Conservation (phyloP, 1,140 invertebrate genomes). For the Uloborus diversus region DNA sequence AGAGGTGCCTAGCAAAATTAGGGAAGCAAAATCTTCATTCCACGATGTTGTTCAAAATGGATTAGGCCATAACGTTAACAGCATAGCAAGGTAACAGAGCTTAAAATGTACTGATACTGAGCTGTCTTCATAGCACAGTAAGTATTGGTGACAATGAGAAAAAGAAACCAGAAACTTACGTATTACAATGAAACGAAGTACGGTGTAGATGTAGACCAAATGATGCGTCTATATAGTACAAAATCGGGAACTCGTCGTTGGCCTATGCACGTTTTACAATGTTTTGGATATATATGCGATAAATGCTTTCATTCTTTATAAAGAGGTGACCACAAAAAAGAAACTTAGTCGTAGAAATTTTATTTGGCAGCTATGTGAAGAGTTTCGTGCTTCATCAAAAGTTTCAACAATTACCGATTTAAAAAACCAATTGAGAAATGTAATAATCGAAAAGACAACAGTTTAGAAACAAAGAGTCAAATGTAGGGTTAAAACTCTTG, state of each 20-base stretch:
- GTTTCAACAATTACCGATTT: too few species aligned
- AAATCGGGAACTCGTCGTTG: neutral
- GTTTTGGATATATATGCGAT: too few species aligned
- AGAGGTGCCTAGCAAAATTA: neutral
- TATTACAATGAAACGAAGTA: neutral
- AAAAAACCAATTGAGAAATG: too few species aligned
- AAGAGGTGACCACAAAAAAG: too few species aligned
- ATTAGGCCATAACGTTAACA: neutral
- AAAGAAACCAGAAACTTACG: neutral
- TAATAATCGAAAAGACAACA: too few species aligned
- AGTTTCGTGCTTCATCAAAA: too few species aligned
- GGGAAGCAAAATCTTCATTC: neutral
- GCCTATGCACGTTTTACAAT: neutral
- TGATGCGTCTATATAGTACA: neutral
- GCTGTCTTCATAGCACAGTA: neutral
- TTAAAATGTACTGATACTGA: neutral
- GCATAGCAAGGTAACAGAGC: neutral
- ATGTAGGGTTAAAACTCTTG: too few species aligned
- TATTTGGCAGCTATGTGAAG: too few species aligned
- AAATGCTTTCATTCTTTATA: too few species aligned
- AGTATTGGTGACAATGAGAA: neutral
- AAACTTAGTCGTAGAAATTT: too few species aligned
- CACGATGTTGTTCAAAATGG: neutral
- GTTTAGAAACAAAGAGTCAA: too few species aligned
- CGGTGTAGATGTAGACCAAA: neutral